A percentile compares a stretch with the other conserved stretches of the same genome.
phyloP scores from a whole-genome alignment of 2,888 invertebrate species.

The Acanthosepion esculentum region DNA sequence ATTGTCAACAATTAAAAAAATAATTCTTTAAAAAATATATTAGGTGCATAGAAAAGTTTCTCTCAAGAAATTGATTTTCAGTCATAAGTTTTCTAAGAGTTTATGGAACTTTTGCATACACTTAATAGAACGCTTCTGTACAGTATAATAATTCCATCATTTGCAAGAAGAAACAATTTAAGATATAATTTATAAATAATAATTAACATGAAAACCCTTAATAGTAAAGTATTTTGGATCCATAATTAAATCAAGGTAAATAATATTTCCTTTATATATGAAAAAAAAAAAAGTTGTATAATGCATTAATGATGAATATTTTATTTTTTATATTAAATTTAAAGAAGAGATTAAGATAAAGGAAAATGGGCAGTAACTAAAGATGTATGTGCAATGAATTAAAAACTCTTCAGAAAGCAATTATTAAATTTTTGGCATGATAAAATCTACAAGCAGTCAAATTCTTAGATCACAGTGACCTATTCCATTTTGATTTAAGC shows the following conservation, averaged over 20 bases:
- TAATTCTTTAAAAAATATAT: no score
- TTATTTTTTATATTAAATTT: constrained; percentile 3
- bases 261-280: background rate
- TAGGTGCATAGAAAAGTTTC: no score
- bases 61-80: no score
- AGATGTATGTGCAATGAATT: background rate
- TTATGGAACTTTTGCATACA: no score
- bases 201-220: no score
- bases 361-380: background rate
- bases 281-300: background rate
- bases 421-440: background rate
- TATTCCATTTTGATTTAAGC: background rate
- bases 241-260: background rate
- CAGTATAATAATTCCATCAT: background rate
- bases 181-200: no score
- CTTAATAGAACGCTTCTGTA: background rate
- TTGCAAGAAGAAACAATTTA: background rate
- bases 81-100: no score
- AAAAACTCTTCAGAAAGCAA: background rate
- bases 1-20: no score
- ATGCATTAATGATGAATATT: background rate
- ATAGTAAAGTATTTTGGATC: background rate
- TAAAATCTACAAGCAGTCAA: background rate
- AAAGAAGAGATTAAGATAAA: background rate
- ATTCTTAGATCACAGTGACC: background rate